Base-by-base conservation (phyloP, 2,888 invertebrate species). In the Lypha dubia region DNA sequence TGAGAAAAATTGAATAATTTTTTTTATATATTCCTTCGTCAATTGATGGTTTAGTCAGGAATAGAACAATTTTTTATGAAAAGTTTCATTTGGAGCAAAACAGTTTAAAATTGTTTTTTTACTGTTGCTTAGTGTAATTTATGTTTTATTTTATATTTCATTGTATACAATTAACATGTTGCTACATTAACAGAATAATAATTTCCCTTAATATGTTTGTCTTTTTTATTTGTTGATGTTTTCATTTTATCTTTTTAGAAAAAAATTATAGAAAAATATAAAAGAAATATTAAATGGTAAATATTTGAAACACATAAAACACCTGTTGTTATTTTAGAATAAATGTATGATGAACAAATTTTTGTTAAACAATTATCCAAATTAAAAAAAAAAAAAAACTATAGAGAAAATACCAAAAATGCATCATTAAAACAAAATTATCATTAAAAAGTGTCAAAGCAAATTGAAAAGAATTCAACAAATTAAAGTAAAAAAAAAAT, bases 241-340 rank as follows among this genome's bases (percentile, higher is more conserved):
- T 24, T 46, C 7, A 28, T 17, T 5, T 28, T 63, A 28, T 28
- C 11, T 46, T 44, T 15, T 44, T 38, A 20, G 4, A 28, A 22
- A 41, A 11, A 28, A 22, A 41, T 3, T 41, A 2, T 41, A 41
- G 7, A 63, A 46, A 22, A 17, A 41, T 41, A 2, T 9, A 20
- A 38, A 17, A 0, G 35, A 11, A 35, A 11, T 13, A 20, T 35
- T 11, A 17, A 58, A 11, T 7, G n/a, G 32, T n/a, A n/a, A n/a
- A n/a, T n/a, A 32, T 60, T 20, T 38, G 6, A 60, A 15, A 62
- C 15, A 17, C 9, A 44, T 24, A 46, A 63, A 63, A 63, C 63
- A 63, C 28, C 63, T 63, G 44, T 46, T 24, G 20, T 9, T n/a
- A 44, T 15, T 41, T 44, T 44, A 15, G 35, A 17, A 32, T n/a